These are phyloP conservation scores for Murina feae DNA, from an alignment of 2,113 vertebrate genomes.

Conservation along the genomic window DNA sequence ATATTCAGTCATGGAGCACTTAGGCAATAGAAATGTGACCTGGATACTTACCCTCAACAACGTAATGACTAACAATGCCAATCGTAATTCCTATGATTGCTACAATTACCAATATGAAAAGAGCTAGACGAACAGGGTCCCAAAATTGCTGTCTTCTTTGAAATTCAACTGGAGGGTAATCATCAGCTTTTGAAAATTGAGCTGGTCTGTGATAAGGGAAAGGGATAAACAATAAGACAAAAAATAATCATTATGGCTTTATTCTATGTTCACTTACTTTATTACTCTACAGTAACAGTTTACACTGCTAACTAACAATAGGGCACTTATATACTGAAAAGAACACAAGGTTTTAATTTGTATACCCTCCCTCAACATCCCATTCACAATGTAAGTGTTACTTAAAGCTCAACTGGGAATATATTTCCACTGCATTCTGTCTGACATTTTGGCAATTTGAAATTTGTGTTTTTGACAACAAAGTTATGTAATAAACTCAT, in stretches of 20 bases:
- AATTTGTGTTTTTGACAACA: neutral
- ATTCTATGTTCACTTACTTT: neutral
- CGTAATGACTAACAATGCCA: conserved; percentile 69
- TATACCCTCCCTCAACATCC: neutral
- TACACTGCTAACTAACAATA: neutral
- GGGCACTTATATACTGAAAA: neutral
- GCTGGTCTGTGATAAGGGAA: conserved; percentile 60
- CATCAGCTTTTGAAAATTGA: conserved; percentile 57
- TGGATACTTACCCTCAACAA: conserved; percentile 68
- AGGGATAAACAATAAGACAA: neutral
- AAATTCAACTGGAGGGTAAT: conserved; percentile 53
- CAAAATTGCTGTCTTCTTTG: conserved; percentile 66
- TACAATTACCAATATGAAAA: conserved; percentile 64
- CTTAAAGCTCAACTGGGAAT: neutral
- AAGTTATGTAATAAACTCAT: neutral
- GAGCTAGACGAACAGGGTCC: conserved; percentile 55
- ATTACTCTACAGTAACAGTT: neutral
- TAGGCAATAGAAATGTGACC: conserved; percentile 14
- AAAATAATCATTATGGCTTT: neutral
- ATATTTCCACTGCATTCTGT: neutral
- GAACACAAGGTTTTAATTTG: neutral
- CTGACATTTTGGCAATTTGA: neutral
- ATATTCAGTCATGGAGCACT: neutral
- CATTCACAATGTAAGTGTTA: neutral
- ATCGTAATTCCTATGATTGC: conserved; percentile 71